phyloP scores from a whole-genome alignment of 2,797 vertebrate genomes.

The Neoniphon sammara region DNA sequence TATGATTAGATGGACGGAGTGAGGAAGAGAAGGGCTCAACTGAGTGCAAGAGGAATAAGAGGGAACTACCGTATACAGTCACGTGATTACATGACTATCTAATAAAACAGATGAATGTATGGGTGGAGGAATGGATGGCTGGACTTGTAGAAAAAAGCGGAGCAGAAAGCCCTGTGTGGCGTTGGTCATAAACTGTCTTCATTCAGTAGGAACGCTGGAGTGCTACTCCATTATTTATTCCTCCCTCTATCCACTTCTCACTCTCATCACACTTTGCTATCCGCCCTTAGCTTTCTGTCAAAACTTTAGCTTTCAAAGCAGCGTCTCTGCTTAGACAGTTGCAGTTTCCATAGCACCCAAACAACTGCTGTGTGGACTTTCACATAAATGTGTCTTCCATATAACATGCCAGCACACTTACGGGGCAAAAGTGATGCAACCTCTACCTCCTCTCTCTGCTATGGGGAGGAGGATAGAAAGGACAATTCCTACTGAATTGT shows the following conservation, averaged over 20 bases:
- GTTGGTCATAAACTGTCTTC: constrained; percentile 63
- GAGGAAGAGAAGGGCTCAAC: constrained; percentile 7
- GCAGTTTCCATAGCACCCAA: constrained; percentile 31
- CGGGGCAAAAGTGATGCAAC: constrained; percentile 10
- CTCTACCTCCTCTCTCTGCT: neutral
- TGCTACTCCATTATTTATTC: constrained; percentile 71
- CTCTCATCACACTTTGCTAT: constrained; percentile 56
- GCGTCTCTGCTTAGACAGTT: too few relatives aligned
- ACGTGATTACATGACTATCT: constrained; percentile 38
- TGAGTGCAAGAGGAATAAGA: neutral
- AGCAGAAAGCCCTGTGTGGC: constrained; percentile 55
- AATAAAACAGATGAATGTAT: constrained; percentile 36
- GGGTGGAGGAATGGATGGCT: constrained; percentile 35
- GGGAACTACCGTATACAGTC: constrained; percentile 11
- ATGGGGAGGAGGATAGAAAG: constrained; percentile 21
- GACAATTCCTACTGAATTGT: constrained; percentile 34
- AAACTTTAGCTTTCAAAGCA: neutral
- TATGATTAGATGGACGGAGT: constrained; percentile 12
- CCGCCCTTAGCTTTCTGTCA: constrained; percentile 48
- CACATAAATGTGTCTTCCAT: neutral
- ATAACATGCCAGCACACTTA: neutral
- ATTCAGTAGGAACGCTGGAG: constrained; percentile 55
- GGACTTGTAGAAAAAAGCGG: constrained; percentile 23
- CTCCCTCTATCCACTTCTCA: constrained; percentile 44
- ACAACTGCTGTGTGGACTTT: constrained; percentile 14